Base-by-base conservation (phyloP, 2,888 invertebrate genomes). In the Spatulosminthurus flaviceps region DNA sequence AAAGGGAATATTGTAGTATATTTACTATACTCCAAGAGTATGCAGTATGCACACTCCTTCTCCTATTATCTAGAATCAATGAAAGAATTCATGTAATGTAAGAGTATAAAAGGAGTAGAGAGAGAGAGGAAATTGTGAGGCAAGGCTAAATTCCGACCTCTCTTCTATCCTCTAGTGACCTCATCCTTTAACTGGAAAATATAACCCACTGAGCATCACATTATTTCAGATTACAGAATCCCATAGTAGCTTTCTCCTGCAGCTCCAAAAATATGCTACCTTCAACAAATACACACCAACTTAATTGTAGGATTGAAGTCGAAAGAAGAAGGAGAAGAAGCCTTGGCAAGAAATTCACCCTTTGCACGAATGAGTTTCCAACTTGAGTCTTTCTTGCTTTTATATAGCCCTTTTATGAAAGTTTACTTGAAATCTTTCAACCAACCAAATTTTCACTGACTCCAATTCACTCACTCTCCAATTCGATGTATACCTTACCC, bases 201-300 rank as follows among this genome's bases (percentile, higher is more conserved):
- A 61, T 51, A 61, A 29, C 61, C n/a, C n/a, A 61, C 28, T 60
- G 61, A 60, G 29, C 61, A 73, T 61, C 61, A 43, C 61, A 73
- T 73, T 73, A 73, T 73, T 73, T 73, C 61, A 73, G 24, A 73
- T 73, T 60, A 73, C 72, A 24, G 43, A 21, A 24, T 19, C 64
- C 43, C 26, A 26, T 21, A 21, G 41, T 71, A 21, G 24, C 29
- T n/a, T 22, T 21, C 13, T 42, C 43, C 43, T 1, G 24, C 13
- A 2, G 42, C n/a, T 24, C 22, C 64, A 1, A 7, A 64, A 2
- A n/a, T 22, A 21, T 13, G 64, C 34, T 34, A 34, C 34, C 34
- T 34, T 34, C 34, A 4, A 34, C 34, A 34, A 34, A 34, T 34
- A 34, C 5, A 29, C 1, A 69, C 9, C 1, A 29, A 70, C 34